A percentile compares a stretch with the other conserved stretches of the same genome.
These are phyloP conservation scores for Palythoa heliodiscus DNA, from an alignment of 92 coral and sea anemone genomes.

Conservation along the genomic window DNA sequence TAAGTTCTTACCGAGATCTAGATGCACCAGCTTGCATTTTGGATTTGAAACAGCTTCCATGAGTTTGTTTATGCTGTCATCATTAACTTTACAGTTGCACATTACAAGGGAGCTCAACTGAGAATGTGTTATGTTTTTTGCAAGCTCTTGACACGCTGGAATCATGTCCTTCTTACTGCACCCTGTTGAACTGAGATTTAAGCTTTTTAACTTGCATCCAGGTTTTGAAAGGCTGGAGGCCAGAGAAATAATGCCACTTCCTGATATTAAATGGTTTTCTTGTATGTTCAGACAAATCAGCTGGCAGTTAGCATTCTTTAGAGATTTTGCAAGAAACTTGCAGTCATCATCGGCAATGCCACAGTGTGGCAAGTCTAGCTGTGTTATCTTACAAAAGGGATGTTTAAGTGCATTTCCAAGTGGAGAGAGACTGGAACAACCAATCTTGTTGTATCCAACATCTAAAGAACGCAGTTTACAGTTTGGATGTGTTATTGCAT, in stretches of 20 bases:
- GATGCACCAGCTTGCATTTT: not conserved
- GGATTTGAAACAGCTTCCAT: conserved; percentile 16
- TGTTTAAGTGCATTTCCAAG: conserved; percentile 54
- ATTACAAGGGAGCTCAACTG: not conserved
- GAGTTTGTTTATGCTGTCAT: conserved; percentile 7
- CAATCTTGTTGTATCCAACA: conserved; percentile 62
- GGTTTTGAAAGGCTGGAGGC: conserved; percentile 10
- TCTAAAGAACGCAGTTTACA: conserved; percentile 47
- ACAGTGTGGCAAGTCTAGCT: conserved; percentile 4
- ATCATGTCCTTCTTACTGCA: conserved; percentile 9
- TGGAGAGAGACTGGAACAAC: conserved; percentile 44
- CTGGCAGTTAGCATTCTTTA: not conserved
- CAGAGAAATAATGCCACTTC: conserved; percentile 16
- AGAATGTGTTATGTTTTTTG: not conserved
- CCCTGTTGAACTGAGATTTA: conserved; percentile 21
- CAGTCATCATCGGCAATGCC: conserved; percentile 19
- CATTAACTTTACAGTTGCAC: not conserved
- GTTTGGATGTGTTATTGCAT: conserved; percentile 48
- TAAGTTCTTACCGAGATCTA: conserved; percentile 15
- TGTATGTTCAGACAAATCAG: conserved; percentile 6
- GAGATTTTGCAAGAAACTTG: conserved; percentile 7
- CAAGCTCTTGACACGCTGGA: not conserved
- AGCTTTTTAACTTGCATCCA: conserved; percentile 8
- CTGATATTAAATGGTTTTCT: not conserved
- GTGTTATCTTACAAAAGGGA: conserved; percentile 8